Evolutionary conservation across 2,888 invertebrate species (phyloP).

Genomic region (Zygothrica quintamaculata): DNA sequence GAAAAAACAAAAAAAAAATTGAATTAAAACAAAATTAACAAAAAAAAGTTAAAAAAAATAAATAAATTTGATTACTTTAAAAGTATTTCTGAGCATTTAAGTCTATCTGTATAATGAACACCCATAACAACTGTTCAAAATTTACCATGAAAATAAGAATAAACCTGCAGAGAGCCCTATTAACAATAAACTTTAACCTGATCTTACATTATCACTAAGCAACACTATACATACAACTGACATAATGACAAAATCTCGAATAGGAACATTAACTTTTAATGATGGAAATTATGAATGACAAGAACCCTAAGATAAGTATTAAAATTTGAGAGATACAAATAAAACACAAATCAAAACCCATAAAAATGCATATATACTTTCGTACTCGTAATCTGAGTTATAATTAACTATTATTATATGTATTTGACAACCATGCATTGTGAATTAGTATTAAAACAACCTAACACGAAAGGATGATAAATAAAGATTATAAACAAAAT

Average conservation of each 20-base stretch:
- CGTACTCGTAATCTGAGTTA: constrained; percentile 68
- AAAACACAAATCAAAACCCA: constrained; percentile 26
- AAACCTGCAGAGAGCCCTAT: constrained; percentile 37
- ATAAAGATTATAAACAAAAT: constrained; percentile 69
- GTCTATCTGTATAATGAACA: constrained; percentile 24
- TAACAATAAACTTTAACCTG: constrained; percentile 40
- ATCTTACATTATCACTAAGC: constrained; percentile 30
- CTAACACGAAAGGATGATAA: constrained; percentile 62
- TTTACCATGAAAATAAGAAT: constrained; percentile 18
- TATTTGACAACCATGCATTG: constrained; percentile 77
- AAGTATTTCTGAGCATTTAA: constrained; percentile 78
- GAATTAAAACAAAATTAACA: constrained; percentile 32
- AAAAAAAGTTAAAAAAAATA: constrained; percentile 30
- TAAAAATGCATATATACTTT: constrained; percentile 59
- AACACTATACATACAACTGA: too few relatives aligned
- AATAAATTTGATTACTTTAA: constrained; percentile 64
- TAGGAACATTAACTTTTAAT: constrained; percentile 33
- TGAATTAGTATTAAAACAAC: constrained; percentile 75
- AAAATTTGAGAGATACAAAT: constrained; percentile 40
- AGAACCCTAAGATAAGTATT: constrained; percentile 51
- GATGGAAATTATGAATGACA: constrained; percentile 29
- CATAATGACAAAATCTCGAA: too few relatives aligned
- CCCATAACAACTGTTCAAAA: constrained; percentile 6
- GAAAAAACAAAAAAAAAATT: constrained; percentile 35
- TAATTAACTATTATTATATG: constrained; percentile 74